A percentile compares a stretch with the other conserved stretches of the same genome.
These are phyloP conservation scores for Acrocephalus scirpaceus DNA, from an alignment of 2,797 vertebrate species.

Conservation along the genomic window DNA sequence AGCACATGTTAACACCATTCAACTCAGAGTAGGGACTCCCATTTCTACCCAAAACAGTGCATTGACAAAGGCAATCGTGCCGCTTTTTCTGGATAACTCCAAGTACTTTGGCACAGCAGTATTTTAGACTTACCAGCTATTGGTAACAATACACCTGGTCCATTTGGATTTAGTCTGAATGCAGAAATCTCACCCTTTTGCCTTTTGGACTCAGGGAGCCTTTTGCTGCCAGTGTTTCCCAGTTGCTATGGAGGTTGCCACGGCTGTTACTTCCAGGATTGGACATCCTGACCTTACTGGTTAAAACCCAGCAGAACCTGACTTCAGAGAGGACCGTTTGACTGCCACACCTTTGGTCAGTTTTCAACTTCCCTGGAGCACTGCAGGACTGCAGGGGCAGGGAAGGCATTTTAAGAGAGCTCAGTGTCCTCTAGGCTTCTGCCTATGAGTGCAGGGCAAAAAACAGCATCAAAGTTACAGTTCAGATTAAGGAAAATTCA, in stretches of 20 bases:
- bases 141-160: background rate
- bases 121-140: conserved; percentile 33
- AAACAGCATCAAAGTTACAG: background rate
- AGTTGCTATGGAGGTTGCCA: conserved; percentile 69
- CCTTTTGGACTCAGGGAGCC: background rate
- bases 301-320: accelerated
- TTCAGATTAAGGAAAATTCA: background rate
- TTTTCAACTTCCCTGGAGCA: background rate
- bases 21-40: background rate
- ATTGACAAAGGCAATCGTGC: background rate
- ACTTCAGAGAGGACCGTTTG: background rate
- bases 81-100: background rate
- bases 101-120: background rate
- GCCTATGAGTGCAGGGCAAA: background rate
- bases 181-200: background rate
- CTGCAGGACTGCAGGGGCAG: background rate
- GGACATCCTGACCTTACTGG: background rate
- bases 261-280: background rate
- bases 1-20: background rate
- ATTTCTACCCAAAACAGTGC: background rate
- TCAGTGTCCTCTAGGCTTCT: background rate
- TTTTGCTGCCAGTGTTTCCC: conserved; percentile 32
- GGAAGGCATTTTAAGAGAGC: background rate
- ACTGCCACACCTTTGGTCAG: background rate
- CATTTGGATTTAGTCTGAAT: background rate